phyloP scores from a whole-genome alignment of 2,113 vertebrate species.

The Hypocryptadius cinnamomeus region DNA sequence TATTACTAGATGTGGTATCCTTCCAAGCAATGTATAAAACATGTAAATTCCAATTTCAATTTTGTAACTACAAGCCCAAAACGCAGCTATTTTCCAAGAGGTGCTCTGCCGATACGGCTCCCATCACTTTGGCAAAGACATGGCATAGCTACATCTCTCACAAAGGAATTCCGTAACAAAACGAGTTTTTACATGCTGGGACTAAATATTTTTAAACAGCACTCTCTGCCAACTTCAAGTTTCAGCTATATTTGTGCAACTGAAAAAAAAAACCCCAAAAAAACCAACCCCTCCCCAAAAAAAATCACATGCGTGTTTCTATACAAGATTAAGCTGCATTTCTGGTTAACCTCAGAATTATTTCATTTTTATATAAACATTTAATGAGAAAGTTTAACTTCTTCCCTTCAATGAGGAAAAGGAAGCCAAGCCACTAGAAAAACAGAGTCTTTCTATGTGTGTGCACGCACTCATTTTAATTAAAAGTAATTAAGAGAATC shows the following conservation, averaged over 20 bases:
- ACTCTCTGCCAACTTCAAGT: conserved; percentile 49
- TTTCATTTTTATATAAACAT: conserved; percentile 56
- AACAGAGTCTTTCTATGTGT: neutral
- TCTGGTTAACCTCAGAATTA: conserved; percentile 63
- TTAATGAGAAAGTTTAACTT: conserved; percentile 58
- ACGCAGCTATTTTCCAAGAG: conserved; percentile 29
- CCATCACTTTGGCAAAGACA: conserved; percentile 56
- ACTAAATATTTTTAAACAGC: conserved; percentile 66
- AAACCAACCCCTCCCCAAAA: neutral
- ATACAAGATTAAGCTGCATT: conserved; percentile 49
- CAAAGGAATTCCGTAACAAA: conserved; percentile 66
- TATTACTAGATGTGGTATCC: conserved; percentile 24
- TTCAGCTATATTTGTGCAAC: conserved; percentile 65
- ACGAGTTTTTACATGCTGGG: conserved; percentile 68
- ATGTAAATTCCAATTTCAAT: conserved; percentile 30
- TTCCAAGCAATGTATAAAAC: conserved; percentile 50
- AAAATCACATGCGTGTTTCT: conserved; percentile 1
- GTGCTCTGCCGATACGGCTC: conserved; percentile 17
- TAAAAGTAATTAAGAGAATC: conserved; percentile 47
- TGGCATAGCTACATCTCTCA: conserved; percentile 60
- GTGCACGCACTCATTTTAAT: neutral
- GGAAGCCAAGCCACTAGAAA: conserved; percentile 46
- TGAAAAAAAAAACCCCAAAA: neutral
- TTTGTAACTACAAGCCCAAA: conserved; percentile 43
- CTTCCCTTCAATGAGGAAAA: conserved; percentile 47